Percentiles rank a stretch among this genome's conserved stretches.
Conservation (phyloP, 2,888 invertebrate species). For the Ethmia dodecea region DNA sequence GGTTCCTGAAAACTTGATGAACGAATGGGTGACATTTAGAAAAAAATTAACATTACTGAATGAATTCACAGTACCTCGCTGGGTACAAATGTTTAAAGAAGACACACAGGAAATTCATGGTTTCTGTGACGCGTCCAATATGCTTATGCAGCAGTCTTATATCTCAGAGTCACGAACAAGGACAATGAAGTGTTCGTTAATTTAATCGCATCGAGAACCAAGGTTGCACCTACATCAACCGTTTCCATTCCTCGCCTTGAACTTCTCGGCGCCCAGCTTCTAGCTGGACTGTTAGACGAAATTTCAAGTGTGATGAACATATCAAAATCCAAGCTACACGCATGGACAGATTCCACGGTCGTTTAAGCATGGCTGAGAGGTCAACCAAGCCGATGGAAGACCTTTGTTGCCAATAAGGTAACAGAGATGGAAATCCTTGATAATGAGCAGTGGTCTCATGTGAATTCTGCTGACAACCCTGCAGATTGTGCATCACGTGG, state of each 20-base stretch:
- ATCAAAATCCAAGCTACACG: slow-evolving; percentile 2
- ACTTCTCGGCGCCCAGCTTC: slow-evolving; percentile 12
- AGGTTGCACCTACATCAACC: slow-evolving; percentile 6
- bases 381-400: slow-evolving; percentile 19
- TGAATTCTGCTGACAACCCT: slow-evolving; percentile 21
- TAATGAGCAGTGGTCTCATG: slow-evolving; percentile 20
- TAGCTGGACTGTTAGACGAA: slow-evolving; percentile 10
- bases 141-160: slow-evolving; percentile 12
- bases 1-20: slow-evolving; percentile 1
- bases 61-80: slow-evolving; percentile 7
- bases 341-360: slow-evolving; percentile 15
- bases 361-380: slow-evolving; percentile 16
- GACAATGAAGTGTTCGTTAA: slow-evolving; percentile 6
- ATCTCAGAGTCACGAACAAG: slow-evolving; percentile 4
- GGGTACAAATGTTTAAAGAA: slow-evolving; percentile 3
- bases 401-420: slow-evolving; percentile 16
- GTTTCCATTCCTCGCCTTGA: slow-evolving; percentile 13
- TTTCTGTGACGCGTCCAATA: slow-evolving; percentile 12
- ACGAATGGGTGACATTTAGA: neutral
- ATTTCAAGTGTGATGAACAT: slow-evolving; percentile 4
- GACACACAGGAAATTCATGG: slow-evolving; percentile 7
- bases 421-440: slow-evolving; percentile 17
- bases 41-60: neutral
- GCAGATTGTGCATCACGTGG: slow-evolving; percentile 29
- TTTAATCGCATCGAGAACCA: slow-evolving; percentile 3